phyloP scores from a whole-genome alignment of 1,140 invertebrate species.

The Palaemon carinicauda region DNA sequence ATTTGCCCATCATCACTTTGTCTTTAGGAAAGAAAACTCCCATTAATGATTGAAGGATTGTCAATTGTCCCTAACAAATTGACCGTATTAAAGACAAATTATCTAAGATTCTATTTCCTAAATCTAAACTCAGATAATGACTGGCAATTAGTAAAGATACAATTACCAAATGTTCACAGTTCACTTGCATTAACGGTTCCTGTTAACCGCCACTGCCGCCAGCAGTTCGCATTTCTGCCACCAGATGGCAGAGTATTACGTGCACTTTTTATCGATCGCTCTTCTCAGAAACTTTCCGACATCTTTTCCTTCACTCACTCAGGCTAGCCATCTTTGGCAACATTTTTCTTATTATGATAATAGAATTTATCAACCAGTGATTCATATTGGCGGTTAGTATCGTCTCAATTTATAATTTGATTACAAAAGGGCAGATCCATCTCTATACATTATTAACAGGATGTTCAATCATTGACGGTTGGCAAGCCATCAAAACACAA shows the following conservation, averaged over 20 bases:
- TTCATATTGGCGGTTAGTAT: too few species aligned
- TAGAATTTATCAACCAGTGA: neutral
- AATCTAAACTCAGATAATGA: too few species aligned
- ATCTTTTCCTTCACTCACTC: conserved; percentile 31
- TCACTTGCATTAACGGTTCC: neutral
- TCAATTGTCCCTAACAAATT: too few species aligned
- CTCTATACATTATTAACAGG: too few species aligned
- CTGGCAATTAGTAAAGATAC: neutral
- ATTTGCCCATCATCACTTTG: too few species aligned
- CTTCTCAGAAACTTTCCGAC: conserved; percentile 49
- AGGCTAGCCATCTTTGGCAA: conserved; percentile 7
- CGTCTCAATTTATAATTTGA: too few species aligned
- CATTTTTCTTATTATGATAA: neutral
- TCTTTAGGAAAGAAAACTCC: too few species aligned
- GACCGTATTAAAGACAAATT: too few species aligned
- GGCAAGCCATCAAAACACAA: conserved; percentile 37
- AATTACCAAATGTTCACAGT: neutral
- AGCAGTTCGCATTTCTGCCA: conserved; percentile 18
- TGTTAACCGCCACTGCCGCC: neutral
- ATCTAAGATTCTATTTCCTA: too few species aligned
- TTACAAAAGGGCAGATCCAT: too few species aligned
- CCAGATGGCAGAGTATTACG: conserved; percentile 47
- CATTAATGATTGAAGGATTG: too few species aligned
- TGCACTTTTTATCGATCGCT: conserved; percentile 49
- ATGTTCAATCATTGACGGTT: neutral